A percentile compares a stretch with the other conserved stretches of the same genome.
These are phyloP conservation scores for Meganola albula DNA, from an alignment of 2,888 invertebrate species.

Conservation along the genomic window DNA sequence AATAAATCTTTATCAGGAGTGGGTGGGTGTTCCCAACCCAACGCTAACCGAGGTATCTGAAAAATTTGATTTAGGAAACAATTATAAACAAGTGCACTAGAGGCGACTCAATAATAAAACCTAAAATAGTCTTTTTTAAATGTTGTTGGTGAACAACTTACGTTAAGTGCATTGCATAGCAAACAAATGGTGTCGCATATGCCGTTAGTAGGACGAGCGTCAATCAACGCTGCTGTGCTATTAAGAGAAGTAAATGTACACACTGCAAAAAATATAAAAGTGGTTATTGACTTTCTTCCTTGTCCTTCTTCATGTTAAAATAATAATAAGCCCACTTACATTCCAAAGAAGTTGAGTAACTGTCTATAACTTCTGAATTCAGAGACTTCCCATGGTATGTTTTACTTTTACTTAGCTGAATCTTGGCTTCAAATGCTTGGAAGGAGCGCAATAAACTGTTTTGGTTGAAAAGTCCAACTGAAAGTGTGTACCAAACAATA, in stretches of 20 bases:
- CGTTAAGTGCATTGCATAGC: conserved; percentile 58
- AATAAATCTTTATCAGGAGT: conserved; percentile 73
- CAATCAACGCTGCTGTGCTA: conserved; percentile 53
- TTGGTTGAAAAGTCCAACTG: conserved; percentile 71
- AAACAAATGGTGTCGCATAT: conserved; percentile 60
- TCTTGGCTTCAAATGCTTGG: conserved; percentile 45
- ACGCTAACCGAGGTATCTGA: conserved; percentile 86
- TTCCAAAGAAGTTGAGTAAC: conserved; percentile 58
- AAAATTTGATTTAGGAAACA: no score
- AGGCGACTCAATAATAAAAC: no score
- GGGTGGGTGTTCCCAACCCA: conserved; percentile 81
- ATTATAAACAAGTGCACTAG: no score
- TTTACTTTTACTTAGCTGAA: conserved; percentile 34
- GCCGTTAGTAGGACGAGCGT: conserved; percentile 56
- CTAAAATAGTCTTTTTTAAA: no score
- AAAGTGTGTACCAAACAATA: no score
- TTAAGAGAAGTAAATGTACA: conserved; percentile 50
- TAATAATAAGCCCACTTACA: conserved; percentile 37
- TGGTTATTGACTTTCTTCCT: no score
- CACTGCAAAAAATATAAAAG: conserved; percentile 44
- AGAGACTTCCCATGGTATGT: conserved; percentile 48
- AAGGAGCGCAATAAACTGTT: conserved; percentile 39
- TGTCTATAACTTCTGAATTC: conserved; percentile 45
- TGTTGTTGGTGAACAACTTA: conserved; percentile 36
- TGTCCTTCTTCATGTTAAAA: no score